A percentile compares a stretch with the other conserved stretches of the same genome.
Conservation (phyloP, 2,888 invertebrate species). For the Malthinus flaveolus region DNA sequence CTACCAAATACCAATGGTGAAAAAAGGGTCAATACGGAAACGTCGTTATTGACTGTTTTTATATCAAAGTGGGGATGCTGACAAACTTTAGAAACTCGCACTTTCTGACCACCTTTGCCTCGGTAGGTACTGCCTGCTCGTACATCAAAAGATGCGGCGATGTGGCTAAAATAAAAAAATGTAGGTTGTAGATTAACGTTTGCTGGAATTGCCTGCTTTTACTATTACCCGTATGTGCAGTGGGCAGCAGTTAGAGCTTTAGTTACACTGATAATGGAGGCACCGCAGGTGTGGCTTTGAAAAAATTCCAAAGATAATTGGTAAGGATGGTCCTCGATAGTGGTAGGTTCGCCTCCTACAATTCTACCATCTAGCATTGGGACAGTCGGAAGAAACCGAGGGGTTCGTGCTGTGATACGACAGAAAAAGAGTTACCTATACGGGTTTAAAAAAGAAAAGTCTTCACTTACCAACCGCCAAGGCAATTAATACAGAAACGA, state of each 20-base stretch:
- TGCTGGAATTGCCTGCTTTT: background rate
- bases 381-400: background rate
- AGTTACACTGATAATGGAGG: slow-evolving; percentile 56
- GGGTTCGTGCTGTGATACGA: background rate
- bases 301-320: slow-evolving; percentile 58
- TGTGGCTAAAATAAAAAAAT: background rate
- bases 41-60: background rate
- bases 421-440: no score
- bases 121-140: slow-evolving; percentile 8
- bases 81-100: background rate
- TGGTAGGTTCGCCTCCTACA: slow-evolving; percentile 56
- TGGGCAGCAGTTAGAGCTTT: slow-evolving; percentile 58
- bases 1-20: background rate
- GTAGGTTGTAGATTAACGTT: background rate
- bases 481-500: no score
- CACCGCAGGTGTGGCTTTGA: slow-evolving; percentile 59
- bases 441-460: no score
- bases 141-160: background rate
- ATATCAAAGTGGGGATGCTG: background rate
- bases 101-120: background rate
- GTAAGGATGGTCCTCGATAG: slow-evolving; percentile 60
- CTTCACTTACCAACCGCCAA: no score
- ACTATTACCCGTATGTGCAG: slow-evolving; percentile 9
- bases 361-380: slow-evolving; percentile 46
- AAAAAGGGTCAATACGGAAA: slow-evolving; percentile 2